Evolutionary conservation across 2,888 invertebrate species (phyloP).

Genomic region (Boloria euphrosyne): DNA sequence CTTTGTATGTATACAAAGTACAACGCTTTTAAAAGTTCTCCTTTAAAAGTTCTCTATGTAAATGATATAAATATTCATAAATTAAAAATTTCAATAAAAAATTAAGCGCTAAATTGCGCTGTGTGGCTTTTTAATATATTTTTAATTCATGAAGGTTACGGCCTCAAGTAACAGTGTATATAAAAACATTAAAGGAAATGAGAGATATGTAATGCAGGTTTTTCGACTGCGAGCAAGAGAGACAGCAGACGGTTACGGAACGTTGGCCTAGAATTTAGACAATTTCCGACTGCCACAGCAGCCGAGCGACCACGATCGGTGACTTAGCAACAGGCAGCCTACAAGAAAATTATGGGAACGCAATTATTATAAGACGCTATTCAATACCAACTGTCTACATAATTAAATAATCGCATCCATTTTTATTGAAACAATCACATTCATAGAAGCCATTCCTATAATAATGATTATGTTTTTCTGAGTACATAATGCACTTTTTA

Average conservation of each 20-base stretch:
- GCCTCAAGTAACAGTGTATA: constrained; percentile 12
- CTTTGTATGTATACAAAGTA: too few relatives aligned
- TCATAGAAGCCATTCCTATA: too few relatives aligned
- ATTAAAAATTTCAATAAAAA: not conserved
- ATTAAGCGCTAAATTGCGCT: not conserved
- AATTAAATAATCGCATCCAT: too few relatives aligned
- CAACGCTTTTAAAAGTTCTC: too few relatives aligned
- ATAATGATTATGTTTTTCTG: too few relatives aligned
- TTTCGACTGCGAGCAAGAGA: constrained; percentile 52
- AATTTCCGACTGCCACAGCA: constrained; percentile 70
- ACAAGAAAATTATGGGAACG: constrained; percentile 22
- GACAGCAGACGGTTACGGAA: constrained; percentile 54
- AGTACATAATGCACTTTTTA: not conserved
- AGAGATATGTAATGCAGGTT: constrained; percentile 29
- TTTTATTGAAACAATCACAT: too few relatives aligned
- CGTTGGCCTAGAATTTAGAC: constrained; percentile 75
- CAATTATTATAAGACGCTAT: constrained; percentile 10
- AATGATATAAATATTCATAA: too few relatives aligned
- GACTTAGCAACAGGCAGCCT: constrained; percentile 51
- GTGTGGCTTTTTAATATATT: not conserved
- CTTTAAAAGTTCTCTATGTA: too few relatives aligned
- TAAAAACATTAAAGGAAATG: constrained; percentile 24
- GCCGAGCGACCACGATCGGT: constrained; percentile 39
- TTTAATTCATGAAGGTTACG: constrained; percentile 16
- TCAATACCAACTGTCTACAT: not conserved